Evolutionary conservation across 2,888 invertebrate genomes (phyloP).

Genomic region (Drosophila niveifrons): DNA sequence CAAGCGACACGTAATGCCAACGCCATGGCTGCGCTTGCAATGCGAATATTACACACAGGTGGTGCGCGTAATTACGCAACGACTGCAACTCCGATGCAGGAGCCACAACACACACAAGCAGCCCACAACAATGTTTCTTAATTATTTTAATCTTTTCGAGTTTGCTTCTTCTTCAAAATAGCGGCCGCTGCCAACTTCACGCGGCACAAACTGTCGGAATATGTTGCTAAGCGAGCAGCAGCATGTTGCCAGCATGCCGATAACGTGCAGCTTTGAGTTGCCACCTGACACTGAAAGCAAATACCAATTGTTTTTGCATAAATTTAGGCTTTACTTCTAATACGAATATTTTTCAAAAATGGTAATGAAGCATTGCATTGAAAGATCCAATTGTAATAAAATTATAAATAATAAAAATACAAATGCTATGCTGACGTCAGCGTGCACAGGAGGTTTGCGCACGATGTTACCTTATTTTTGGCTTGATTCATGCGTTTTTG

Average conservation of each 20-base stretch:
- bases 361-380: not conserved
- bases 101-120: conserved; percentile 32
- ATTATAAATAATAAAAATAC: not conserved
- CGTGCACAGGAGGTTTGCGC: conserved; percentile 29
- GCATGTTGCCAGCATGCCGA: not conserved
- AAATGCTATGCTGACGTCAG: conserved; percentile 30
- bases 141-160: conserved; percentile 47
- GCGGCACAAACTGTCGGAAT: conserved; percentile 12
- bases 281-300: conserved; percentile 11
- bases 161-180: conserved; percentile 43
- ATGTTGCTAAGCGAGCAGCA: conserved; percentile 34
- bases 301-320: conserved; percentile 6
- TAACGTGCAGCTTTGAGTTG: conserved; percentile 20
- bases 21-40: conserved; percentile 65
- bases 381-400: not conserved
- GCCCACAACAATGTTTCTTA: conserved; percentile 47
- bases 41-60: conserved; percentile 6
- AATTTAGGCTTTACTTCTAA: not conserved
- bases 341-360: not conserved
- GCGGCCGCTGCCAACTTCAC: conserved; percentile 55
- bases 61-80: conserved; percentile 66
- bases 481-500: conserved; percentile 10
- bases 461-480: conserved; percentile 36
- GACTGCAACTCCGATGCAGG: conserved; percentile 68
- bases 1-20: conserved; percentile 75